A percentile compares a stretch with the other conserved stretches of the same genome.
These are phyloP conservation scores for Muscicapa striata DNA, from an alignment of 2,797 vertebrate species.

Conservation along the genomic window DNA sequence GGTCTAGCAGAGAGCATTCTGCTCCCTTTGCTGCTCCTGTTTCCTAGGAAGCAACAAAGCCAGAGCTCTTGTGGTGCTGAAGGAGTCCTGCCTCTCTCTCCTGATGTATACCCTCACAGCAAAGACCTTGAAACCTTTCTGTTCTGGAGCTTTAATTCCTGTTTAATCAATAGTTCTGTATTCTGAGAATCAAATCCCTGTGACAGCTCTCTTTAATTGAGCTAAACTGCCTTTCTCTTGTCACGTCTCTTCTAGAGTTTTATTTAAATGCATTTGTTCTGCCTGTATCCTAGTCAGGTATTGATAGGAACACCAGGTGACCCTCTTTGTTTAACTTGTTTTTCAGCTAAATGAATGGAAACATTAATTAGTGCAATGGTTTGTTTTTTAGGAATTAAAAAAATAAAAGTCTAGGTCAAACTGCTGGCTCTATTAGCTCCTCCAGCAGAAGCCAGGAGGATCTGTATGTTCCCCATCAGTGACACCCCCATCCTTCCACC, in stretches of 20 bases:
- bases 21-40: slow-evolving; percentile 39
- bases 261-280: slow-evolving; percentile 45
- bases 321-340: slow-evolving; percentile 63
- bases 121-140: slow-evolving; percentile 65
- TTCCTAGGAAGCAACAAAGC: slow-evolving; percentile 60
- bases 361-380: slow-evolving; percentile 39
- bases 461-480: slow-evolving; percentile 15
- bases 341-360: slow-evolving; percentile 51
- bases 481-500: slow-evolving; percentile 46
- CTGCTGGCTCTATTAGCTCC: background rate
- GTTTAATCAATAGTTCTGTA: slow-evolving; percentile 53
- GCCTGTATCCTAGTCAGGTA: slow-evolving; percentile 5
- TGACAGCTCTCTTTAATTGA: slow-evolving; percentile 62
- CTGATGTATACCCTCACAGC: slow-evolving; percentile 7
- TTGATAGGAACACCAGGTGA: slow-evolving; percentile 38
- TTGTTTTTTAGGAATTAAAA: background rate
- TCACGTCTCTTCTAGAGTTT: slow-evolving; percentile 45
- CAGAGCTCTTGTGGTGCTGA: background rate
- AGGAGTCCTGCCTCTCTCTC: slow-evolving; percentile 36
- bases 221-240: slow-evolving; percentile 57
- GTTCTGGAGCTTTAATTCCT: slow-evolving; percentile 49
- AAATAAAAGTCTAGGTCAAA: slow-evolving; percentile 10
- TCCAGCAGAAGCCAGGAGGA: slow-evolving; percentile 10
- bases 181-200: slow-evolving; percentile 58
- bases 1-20: background rate